Base-by-base conservation (phyloP, 2,888 invertebrate genomes). In the Ophion ellenae region DNA sequence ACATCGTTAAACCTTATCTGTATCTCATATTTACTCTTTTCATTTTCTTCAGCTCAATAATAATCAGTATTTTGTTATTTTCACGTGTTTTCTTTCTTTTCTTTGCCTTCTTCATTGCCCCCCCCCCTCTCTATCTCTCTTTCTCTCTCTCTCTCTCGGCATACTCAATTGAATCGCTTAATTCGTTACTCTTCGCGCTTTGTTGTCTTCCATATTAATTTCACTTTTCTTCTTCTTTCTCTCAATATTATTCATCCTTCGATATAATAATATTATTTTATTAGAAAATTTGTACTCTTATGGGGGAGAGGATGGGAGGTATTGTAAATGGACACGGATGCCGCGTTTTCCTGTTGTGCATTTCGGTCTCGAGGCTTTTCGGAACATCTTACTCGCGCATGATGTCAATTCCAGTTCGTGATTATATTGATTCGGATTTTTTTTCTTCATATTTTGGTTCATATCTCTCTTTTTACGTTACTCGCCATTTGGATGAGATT, bases 201-300 rank as follows among this genome's bases (percentile, higher is more conserved):
- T 74, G 87, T 82, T 85, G 81, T 86, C 87, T 89, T 87, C 83
- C 86, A 85, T 84, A 45, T 59, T 47, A 47, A 45, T 59, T 77
- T 85, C 85, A 89, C 82, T 82, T 80, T 71, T 85, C 64, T 82
- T 84, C 86, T 78, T 86, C 86, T 89, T 89, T 89, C 87, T 88
- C 86, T 82, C 81, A 67, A 83, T 84, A 86, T 90, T 91, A 90
- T 90, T 91, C 89, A 89, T 91, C 91, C 89, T 91, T 92, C 91
- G 90, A 92, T 93, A 92, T 92, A 93, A 90, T 92, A 89, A 85
- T 88, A 92, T 91, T 83, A 76, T 77, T 86, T 79, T 91, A 92
- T 92, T 92, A 90, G 91, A 91, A 93, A 92, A 94, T 94, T 94
- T 94, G 94, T 94, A 94, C 94, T 94, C 91, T 93, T 91, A 92